Evolutionary conservation across 2,113 vertebrate species (phyloP), one percentile per base, ranked within the genome.

Genomic region (Fulmarus glacialis): DNA sequence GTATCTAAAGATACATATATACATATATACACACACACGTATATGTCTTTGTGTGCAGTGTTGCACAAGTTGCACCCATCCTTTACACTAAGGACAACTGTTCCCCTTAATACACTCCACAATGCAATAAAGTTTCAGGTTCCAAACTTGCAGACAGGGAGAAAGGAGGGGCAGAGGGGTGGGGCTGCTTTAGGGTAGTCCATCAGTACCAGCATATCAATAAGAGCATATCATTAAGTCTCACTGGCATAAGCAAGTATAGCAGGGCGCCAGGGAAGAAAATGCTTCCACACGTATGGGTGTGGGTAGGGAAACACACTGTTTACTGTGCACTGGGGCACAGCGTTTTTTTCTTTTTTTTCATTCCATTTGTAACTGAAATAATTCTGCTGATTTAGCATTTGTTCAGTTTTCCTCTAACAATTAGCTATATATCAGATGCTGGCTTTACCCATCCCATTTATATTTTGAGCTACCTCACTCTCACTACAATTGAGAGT

Each of bases 361-460:
- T 34, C 9, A 74, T 71, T 55, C 38, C 42, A 23, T 36, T 4
- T n/a, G 18, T 34, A 92, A 88, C 32, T 64, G 32, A 79, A 96
- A 79, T 58, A 70, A 74, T 74, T 93, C 40, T 82, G 88, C 89
- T 90, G 75, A 92, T 95, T 67, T 68, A 93, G 70, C 40, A 75
- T 84, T 89, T 2, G 0, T 53, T 93, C 40, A 52, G 3, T 85
- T 82, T 48, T 79, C 47, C 50, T 87, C 38, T 75, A 95, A 82
- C 83, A 93, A 73, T 91, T 85, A 89, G 72, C 27, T n/a, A 27
- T 50, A 34, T 77, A 93, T 89, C 66, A 90, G 43, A 90, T 72
- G 20, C 52, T 63, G 26, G 42, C 43, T 94, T 86, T 79, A 93
- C 34, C 32, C 29, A 75, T 43, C 17, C 43, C 71, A 52, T 64